Conservation (phyloP, 1,140 invertebrate genomes). For the Ladona fulva region DNA sequence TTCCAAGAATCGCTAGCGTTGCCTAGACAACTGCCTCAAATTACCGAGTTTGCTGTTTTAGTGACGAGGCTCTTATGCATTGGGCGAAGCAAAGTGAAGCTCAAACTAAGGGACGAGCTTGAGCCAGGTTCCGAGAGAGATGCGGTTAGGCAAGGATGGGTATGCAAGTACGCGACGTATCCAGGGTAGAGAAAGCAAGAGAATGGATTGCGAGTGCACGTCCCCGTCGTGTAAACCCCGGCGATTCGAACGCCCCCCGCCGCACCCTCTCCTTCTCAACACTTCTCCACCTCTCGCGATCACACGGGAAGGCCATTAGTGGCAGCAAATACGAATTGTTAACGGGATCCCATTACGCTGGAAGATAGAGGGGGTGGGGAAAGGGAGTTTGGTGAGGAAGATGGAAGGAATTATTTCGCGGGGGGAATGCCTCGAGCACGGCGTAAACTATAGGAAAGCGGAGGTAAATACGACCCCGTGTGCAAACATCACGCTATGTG, state of each 20-base stretch:
- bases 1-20: too few species aligned
- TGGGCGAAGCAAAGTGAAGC: too few species aligned
- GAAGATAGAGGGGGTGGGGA: not conserved
- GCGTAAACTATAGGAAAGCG: not conserved
- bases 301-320: conserved; percentile 2
- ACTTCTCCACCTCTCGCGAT: not conserved
- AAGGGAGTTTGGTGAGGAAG: not conserved
- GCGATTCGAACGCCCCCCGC: not conserved
- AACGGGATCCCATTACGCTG: not conserved
- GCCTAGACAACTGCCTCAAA: too few species aligned
- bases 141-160: not conserved
- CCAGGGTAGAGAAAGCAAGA: not conserved
- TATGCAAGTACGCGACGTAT: not conserved
- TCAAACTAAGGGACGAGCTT: too few species aligned
- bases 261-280: not conserved
- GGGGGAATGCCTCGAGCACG: not conserved
- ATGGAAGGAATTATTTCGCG: not conserved
- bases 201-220: not conserved
- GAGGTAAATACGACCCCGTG: not conserved
- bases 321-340: conserved; percentile 1
- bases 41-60: too few species aligned
- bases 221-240: not conserved
- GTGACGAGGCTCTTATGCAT: too few species aligned
- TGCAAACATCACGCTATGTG: not conserved
- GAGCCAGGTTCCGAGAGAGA: too few species aligned